phyloP scores from a whole-genome alignment of 2,888 invertebrate species.

The Caradrina clavipalpis region DNA sequence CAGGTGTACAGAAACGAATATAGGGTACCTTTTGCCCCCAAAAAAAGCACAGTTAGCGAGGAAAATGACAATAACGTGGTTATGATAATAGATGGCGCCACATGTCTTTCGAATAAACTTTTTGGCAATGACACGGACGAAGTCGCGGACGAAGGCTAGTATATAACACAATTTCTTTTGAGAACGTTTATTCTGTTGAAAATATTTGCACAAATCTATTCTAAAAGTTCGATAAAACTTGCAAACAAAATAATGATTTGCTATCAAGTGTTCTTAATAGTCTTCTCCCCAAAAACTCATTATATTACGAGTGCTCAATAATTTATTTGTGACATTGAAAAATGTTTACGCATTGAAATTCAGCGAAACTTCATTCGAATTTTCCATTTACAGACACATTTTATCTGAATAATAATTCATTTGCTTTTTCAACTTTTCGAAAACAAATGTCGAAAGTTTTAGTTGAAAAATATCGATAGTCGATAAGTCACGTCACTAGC shows the following conservation, averaged over 20 bases:
- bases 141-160: too few species aligned
- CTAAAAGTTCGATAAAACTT: slow-evolving; percentile 18
- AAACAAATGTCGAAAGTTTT: slow-evolving; percentile 52
- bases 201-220: neutral
- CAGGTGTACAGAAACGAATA: too few species aligned
- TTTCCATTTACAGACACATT: slow-evolving; percentile 29
- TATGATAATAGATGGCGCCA: too few species aligned
- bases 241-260: slow-evolving; percentile 10
- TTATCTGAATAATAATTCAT: slow-evolving; percentile 48
- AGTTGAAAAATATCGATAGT: slow-evolving; percentile 53
- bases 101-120: too few species aligned
- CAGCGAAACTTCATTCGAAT: slow-evolving; percentile 29
- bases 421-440: slow-evolving; percentile 26
- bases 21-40: too few species aligned
- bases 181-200: neutral
- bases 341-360: slow-evolving; percentile 25
- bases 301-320: slow-evolving; percentile 19
- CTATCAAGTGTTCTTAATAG: neutral
- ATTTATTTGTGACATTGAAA: slow-evolving; percentile 38
- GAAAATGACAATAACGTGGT: too few species aligned
- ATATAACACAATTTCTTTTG: neutral
- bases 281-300: slow-evolving; percentile 21
- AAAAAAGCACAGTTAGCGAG: too few species aligned
- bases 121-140: too few species aligned
- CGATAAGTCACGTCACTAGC: slow-evolving; percentile 53